Base-by-base conservation (phyloP, 1,140 invertebrate species). In the Batillaria attramentaria region DNA sequence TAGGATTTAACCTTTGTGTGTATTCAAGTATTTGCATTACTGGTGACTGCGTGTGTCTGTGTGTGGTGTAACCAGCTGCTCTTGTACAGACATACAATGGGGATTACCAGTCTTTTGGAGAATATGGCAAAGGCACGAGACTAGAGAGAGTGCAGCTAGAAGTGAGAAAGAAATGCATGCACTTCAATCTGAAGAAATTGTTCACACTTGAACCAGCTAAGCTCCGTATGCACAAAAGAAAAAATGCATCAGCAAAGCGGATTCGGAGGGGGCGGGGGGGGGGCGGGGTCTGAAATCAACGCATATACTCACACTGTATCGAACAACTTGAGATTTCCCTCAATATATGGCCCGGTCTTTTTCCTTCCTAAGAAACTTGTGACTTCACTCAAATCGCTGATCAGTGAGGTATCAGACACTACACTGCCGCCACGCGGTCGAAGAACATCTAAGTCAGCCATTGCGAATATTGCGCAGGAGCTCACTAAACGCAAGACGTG, bases 251-350 rank as follows among this genome's bases (percentile, higher is more conserved):
- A 31, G 31, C 31, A 66, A 24, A 18, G 4, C 2, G 16, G 2
- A 66, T 31, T 66, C 1, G 2, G n/a, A 66, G n/a, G 1, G 33
- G 33, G 2, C 31, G n/a, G 31, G 18, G 16, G 31, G 18, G 18
- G 18, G 13, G 18, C 10, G 1, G 20, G 46, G 28, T 20, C 16
- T 60, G 33, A 54, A 77, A 37, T 13, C 20, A 39, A 6, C 31
- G 46, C 16, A 31, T 35, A 31, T 13, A 82, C 86, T 85, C 80
- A 87, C 86, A 87, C 76, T n/a, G 81, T 84, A 13, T 85, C 84
- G 31, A 81, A 70, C 33, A 86, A 54, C 78, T 83, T 84, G 43
- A 87, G 73, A 78, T 87, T 87, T 62, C 86, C 86, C 74, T 87
- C 86, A 72, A 85, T 69, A 74, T 83, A 84, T 5, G 86, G 86